phyloP scores from a whole-genome alignment of 2,113 vertebrate species.

The Anseranas semipalmata region DNA sequence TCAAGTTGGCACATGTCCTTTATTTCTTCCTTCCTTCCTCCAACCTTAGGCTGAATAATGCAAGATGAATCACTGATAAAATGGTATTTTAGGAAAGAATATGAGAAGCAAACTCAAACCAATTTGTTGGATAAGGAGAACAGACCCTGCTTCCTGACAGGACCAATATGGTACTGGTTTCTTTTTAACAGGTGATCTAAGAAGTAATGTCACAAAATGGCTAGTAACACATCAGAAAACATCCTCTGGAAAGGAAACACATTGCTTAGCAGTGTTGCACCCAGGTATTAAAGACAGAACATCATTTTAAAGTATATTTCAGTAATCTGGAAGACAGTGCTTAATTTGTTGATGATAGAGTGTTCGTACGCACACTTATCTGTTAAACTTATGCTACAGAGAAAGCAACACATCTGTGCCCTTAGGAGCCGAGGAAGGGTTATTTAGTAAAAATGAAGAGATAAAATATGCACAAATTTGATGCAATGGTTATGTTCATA shows the following conservation, averaged over 20 bases:
- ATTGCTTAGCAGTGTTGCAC: fast-evolving
- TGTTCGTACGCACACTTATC: background rate
- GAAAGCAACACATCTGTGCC: background rate
- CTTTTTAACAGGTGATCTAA: background rate
- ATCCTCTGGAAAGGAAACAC: background rate
- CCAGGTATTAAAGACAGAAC: background rate
- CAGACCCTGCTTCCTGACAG: background rate
- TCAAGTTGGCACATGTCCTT: background rate
- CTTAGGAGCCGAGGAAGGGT: background rate
- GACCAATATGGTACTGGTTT: background rate
- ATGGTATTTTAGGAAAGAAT: background rate
- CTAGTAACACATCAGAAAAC: background rate
- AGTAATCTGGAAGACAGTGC: background rate
- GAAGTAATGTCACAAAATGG: background rate
- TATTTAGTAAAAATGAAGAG: background rate
- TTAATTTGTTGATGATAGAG: background rate
- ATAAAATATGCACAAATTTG: background rate
- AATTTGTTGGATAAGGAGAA: background rate
- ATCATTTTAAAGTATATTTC: background rate
- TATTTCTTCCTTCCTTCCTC: background rate
- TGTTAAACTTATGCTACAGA: background rate
- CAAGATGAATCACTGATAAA: slow-evolving; percentile 26
- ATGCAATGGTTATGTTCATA: background rate
- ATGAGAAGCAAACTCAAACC: background rate
- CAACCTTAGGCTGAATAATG: background rate